Conservation (phyloP, 2,113 vertebrate genomes). For the Nannospalax galili region DNA sequence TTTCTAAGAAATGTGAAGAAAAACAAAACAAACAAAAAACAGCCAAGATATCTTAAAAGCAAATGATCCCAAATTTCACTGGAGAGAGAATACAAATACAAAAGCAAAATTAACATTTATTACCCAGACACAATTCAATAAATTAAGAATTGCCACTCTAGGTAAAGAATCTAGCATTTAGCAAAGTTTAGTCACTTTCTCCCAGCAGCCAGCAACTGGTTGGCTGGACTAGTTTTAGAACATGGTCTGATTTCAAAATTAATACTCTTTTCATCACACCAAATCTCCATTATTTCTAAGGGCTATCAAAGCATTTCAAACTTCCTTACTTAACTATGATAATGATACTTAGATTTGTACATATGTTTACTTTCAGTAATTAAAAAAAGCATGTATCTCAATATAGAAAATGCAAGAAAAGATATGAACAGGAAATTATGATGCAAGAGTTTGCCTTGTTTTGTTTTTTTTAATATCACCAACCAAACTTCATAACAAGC, state of each 20-base stretch:
- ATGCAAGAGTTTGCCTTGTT: constrained; percentile 36
- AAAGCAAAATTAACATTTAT: constrained; percentile 18
- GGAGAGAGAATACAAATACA: not conserved
- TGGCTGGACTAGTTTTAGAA: not conserved
- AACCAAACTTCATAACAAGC: constrained; percentile 28
- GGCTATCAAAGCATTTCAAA: not conserved
- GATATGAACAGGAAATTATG: constrained; percentile 39
- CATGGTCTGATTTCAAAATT: constrained; percentile 9
- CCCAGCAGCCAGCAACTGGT: not conserved
- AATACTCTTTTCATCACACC: constrained; percentile 19
- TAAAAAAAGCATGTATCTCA: constrained; percentile 16
- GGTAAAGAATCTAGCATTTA: not conserved
- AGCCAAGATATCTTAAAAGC: not conserved
- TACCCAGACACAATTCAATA: not conserved
- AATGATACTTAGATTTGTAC: not conserved
- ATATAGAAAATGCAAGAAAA: not conserved
- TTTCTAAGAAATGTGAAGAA: constrained; percentile 53
- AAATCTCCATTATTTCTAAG: not conserved
- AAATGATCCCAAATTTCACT: constrained; percentile 12
- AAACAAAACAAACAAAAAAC: no score
- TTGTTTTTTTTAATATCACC: constrained; percentile 3
- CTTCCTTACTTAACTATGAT: not conserved
- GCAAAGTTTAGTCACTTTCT: constrained; percentile 42
- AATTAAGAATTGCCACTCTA: constrained; percentile 4
- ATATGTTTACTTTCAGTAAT: constrained; percentile 34